These are phyloP conservation scores for Leptinotarsa tumamoca DNA, from an alignment of 2,888 invertebrate species.

Conservation along the genomic window DNA sequence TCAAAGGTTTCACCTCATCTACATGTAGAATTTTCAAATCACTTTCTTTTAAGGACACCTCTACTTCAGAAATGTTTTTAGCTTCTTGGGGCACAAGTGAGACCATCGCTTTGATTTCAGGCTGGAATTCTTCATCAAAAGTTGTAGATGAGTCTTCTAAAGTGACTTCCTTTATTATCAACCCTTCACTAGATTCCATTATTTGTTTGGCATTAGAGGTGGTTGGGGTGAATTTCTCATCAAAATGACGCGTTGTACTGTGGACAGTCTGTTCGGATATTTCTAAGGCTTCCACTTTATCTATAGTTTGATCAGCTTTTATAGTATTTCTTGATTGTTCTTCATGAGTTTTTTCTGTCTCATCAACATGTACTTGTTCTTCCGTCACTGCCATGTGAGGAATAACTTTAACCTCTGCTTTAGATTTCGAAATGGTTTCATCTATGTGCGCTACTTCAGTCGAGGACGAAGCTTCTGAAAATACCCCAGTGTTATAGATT, in stretches of 20 bases:
- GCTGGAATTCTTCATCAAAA: constrained; percentile 59
- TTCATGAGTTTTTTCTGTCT: constrained; percentile 63
- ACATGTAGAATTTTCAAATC: constrained; percentile 59
- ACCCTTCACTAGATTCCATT: constrained; percentile 66
- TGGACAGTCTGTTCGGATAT: constrained; percentile 71
- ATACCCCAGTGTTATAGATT: constrained; percentile 43
- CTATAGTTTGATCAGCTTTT: constrained; percentile 61
- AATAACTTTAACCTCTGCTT: constrained; percentile 64
- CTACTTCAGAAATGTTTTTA: constrained; percentile 74
- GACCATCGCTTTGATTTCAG: constrained; percentile 65
- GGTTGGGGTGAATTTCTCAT: constrained; percentile 65
- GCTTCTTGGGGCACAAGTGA: constrained; percentile 75
- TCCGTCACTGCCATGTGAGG: constrained; percentile 64
- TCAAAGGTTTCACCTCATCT: constrained; percentile 40
- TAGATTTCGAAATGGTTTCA: constrained; percentile 34
- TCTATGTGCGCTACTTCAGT: constrained; percentile 42
- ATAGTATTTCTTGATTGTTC: constrained; percentile 51
- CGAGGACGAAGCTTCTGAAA: constrained; percentile 45
- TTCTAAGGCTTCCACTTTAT: constrained; percentile 68
- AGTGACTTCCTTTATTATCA: constrained; percentile 67
- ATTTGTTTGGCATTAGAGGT: constrained; percentile 65
- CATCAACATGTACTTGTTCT: constrained; percentile 62
- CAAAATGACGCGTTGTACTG: constrained; percentile 67
- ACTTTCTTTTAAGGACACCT: constrained; percentile 73
- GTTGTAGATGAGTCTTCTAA: constrained; percentile 57